phyloP scores from a whole-genome alignment of 2,797 vertebrate genomes.

The Mormyrops attenuatus region DNA sequence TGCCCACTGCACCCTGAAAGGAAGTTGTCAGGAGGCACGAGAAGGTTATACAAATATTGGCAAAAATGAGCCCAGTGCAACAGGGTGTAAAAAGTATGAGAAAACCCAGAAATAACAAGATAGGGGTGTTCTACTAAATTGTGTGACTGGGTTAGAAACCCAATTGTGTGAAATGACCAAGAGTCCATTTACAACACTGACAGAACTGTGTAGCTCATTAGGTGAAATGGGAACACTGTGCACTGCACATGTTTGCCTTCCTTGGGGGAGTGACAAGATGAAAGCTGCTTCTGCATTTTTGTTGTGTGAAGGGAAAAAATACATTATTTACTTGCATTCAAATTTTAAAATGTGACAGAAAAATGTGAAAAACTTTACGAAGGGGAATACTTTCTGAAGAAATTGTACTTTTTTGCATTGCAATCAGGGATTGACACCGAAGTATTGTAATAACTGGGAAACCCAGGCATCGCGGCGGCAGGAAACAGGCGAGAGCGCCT shows the following conservation, averaged over 20 bases:
- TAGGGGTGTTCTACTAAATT: neutral
- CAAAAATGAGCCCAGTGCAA: neutral
- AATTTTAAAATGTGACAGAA: neutral
- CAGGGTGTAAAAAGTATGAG: neutral
- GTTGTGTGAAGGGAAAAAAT: neutral
- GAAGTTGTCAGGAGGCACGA: neutral
- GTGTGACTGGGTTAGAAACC: neutral
- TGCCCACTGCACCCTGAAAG: neutral
- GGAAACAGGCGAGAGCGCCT: neutral
- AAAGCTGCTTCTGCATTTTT: neutral
- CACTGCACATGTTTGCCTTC: neutral
- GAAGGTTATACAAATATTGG: neutral
- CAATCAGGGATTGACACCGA: neutral
- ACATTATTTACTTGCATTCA: neutral
- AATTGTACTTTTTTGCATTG: neutral
- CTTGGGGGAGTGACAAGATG: neutral
- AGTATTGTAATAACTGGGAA: neutral
- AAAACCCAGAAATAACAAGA: neutral
- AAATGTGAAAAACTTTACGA: neutral
- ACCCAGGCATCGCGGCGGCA: neutral
- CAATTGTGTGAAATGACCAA: neutral
- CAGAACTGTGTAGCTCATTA: neutral
- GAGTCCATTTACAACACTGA: neutral
- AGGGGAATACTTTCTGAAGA: neutral
- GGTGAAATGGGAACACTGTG: neutral